phyloP scores from a whole-genome alignment of 2,797 vertebrate genomes.

The Mareca strepera region DNA sequence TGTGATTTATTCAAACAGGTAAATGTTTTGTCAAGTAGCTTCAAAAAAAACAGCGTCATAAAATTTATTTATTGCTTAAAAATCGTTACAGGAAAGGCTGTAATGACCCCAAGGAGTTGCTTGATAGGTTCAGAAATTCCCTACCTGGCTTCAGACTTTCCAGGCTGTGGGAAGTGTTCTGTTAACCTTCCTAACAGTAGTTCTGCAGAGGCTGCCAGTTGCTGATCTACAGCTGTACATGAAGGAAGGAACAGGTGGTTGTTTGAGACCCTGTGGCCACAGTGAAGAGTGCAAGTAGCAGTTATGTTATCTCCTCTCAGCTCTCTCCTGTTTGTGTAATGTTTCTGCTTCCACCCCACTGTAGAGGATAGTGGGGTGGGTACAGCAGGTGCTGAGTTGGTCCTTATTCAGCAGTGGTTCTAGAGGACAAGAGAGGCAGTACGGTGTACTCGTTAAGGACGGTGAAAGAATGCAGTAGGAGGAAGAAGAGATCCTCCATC shows the following conservation, averaged over 20 bases:
- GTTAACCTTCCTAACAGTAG: background rate
- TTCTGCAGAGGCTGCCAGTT: background rate
- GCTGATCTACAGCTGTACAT: accelerated
- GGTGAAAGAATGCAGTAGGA: background rate
- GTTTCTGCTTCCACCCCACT: background rate
- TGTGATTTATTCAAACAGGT: background rate
- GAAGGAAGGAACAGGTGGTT: background rate
- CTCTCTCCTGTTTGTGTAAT: background rate
- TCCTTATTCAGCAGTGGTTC: background rate
- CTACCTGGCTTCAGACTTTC: background rate
- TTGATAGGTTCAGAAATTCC: background rate
- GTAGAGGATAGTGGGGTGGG: background rate
- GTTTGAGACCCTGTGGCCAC: background rate
- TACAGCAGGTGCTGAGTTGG: background rate
- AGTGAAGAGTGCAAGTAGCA: background rate
- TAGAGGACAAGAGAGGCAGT: background rate
- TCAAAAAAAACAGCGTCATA: background rate
- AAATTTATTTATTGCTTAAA: background rate
- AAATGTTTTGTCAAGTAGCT: background rate
- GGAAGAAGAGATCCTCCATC: background rate
- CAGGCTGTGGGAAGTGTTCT: background rate
- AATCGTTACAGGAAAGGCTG: background rate
- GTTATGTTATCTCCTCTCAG: background rate
- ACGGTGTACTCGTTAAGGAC: background rate
- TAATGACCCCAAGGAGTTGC: background rate